Evolutionary conservation across 2,797 vertebrate species (phyloP).

Genomic region (Eulemur albifrons): DNA sequence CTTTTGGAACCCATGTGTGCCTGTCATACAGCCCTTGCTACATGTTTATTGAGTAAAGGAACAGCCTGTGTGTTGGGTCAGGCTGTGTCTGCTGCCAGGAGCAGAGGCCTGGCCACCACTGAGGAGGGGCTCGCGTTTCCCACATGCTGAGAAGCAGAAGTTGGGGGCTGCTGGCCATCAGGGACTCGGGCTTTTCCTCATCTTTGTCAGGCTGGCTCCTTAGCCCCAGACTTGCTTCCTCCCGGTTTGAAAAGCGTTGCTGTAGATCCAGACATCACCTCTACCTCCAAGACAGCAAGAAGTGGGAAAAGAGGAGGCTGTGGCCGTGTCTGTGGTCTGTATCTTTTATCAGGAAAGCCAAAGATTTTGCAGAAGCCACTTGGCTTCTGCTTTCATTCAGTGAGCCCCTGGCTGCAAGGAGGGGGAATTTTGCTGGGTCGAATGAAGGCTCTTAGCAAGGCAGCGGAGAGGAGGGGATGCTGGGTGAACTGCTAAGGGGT

Average conservation of each 20-base stretch:
- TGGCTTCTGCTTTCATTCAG: not conserved
- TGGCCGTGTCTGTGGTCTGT: not conserved
- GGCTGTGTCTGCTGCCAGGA: not conserved
- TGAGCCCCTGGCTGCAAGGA: not conserved
- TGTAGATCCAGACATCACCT: not conserved
- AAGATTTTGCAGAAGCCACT: not conserved
- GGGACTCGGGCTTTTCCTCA: not conserved
- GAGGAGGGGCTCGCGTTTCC: not conserved
- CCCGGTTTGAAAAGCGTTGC: not conserved
- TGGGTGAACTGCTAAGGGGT: not conserved
- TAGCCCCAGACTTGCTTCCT: not conserved
- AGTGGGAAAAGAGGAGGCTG: not conserved
- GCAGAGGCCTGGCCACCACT: fast-evolving
- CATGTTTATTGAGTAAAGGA: too few relatives aligned
- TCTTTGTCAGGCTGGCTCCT: not conserved
- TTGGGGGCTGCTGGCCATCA: not conserved
- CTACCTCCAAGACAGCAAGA: not conserved
- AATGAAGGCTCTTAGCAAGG: not conserved
- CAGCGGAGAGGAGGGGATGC: not conserved
- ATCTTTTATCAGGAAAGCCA: not conserved
- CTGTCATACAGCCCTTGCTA: too few relatives aligned
- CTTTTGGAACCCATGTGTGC: not conserved
- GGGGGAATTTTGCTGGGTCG: not conserved
- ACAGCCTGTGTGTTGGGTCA: not conserved
- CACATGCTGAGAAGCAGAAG: not conserved